A percentile compares a stretch with the other conserved stretches of the same genome.
Conservation (phyloP, 2,888 invertebrate species). For the Troides aeacus region DNA sequence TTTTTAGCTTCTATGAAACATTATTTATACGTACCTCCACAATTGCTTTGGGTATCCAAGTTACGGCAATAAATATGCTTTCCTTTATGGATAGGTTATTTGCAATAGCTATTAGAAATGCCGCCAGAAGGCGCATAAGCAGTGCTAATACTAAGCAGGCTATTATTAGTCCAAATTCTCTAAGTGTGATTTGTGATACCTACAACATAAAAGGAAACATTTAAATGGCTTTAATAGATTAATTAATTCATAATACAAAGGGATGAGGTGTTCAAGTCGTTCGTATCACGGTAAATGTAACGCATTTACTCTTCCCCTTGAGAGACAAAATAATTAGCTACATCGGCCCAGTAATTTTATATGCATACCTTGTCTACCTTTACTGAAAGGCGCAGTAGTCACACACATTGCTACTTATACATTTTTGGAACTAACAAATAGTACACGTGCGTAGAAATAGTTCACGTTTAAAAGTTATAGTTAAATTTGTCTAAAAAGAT, state of each 20-base stretch:
- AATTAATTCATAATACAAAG: not conserved
- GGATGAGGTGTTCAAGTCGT: not conserved
- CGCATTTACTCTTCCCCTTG: not conserved
- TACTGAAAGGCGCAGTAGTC: too few species aligned
- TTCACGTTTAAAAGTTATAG: too few species aligned
- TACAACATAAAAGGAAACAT: constrained; percentile 34
- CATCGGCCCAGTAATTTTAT: not conserved
- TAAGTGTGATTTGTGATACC: constrained; percentile 57
- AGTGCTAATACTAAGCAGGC: constrained; percentile 63
- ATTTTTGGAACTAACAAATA: too few species aligned
- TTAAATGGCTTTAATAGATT: too few species aligned
- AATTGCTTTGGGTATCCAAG: constrained; percentile 75
- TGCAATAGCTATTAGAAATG: constrained; percentile 63
- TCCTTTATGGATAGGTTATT: constrained; percentile 64
- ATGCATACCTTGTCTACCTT: not conserved
- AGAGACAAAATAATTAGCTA: not conserved
- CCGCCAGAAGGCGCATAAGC: constrained; percentile 60
- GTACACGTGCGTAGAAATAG: too few species aligned
- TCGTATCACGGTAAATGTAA: too few species aligned
- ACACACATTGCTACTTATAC: too few species aligned
- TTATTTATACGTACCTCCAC: constrained; percentile 58
- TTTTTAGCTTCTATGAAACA: too few species aligned
- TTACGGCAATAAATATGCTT: constrained; percentile 65
- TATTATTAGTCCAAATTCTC: constrained; percentile 59
- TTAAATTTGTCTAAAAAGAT: too few species aligned